Evolutionary conservation across 2,888 invertebrate genomes (phyloP).

Genomic region (Atethmia centrago): DNA sequence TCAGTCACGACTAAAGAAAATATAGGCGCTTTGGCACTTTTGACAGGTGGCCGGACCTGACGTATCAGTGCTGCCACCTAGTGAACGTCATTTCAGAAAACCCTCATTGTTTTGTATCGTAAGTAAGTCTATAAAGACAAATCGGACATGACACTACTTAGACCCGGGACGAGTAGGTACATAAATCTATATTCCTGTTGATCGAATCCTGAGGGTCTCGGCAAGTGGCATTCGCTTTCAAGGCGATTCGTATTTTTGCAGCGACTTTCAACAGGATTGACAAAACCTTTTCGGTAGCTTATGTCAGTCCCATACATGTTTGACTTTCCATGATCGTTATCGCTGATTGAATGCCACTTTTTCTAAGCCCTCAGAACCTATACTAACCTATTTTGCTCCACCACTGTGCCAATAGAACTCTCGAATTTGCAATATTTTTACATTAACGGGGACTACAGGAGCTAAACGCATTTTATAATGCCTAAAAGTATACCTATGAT

Average conservation of each 20-base stretch:
- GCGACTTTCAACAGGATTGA: neutral
- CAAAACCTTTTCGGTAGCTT: neutral
- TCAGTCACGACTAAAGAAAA: too few species aligned
- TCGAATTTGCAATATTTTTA: too few species aligned
- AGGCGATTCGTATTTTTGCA: neutral
- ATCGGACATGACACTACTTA: neutral
- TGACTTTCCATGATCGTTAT: neutral
- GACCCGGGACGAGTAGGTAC: rapidly evolving
- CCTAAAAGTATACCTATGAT: too few species aligned
- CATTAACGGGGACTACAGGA: too few species aligned
- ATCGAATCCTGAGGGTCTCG: neutral
- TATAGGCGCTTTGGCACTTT: too few species aligned
- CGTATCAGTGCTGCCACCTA: too few species aligned
- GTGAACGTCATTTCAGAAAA: too few species aligned
- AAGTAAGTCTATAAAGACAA: neutral
- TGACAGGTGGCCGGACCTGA: too few species aligned
- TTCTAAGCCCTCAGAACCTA: neutral
- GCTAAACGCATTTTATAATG: too few species aligned
- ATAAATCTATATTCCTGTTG: neutral
- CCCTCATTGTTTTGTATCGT: too few species aligned
- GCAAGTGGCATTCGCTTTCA: neutral
- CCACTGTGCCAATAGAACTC: neutral
- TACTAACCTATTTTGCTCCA: neutral
- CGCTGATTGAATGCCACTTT: neutral
- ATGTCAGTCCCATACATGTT: neutral